Percentiles rank a stretch among this genome's conserved stretches.
Evolutionary conservation across 2,113 vertebrate genomes (phyloP).

Genomic region (Anarhynchus alexandrinus): DNA sequence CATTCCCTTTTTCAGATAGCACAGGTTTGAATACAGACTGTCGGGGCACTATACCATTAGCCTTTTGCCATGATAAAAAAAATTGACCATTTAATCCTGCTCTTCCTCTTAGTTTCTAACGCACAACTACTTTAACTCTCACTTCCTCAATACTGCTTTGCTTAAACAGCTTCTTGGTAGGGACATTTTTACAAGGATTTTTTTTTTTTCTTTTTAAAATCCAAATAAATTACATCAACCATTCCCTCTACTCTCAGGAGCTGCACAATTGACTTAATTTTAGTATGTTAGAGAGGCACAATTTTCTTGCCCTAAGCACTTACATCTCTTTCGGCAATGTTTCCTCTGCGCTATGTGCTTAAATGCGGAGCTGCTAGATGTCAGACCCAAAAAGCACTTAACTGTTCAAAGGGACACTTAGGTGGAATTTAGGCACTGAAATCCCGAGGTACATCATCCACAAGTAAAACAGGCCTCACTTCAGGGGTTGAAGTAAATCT

Average conservation of each 20-base stretch:
- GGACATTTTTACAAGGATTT: background rate
- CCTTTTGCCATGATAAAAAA: constrained; percentile 1
- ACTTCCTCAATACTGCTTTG: background rate
- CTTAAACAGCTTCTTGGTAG: background rate
- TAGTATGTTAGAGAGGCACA: background rate
- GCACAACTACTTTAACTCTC: background rate
- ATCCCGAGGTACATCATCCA: background rate
- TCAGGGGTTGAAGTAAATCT: background rate
- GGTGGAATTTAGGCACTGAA: background rate
- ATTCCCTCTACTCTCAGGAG: background rate
- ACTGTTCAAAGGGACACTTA: background rate
- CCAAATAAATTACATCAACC: constrained; percentile 20
- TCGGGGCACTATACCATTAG: background rate
- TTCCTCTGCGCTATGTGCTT: background rate
- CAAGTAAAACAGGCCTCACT: background rate
- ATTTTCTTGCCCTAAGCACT: background rate
- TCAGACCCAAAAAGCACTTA: background rate
- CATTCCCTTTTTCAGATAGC: background rate
- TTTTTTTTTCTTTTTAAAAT: background rate
- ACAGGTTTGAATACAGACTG: background rate
- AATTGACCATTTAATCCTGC: background rate
- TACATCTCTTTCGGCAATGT: background rate
- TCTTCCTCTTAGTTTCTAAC: background rate
- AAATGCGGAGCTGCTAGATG: background rate
- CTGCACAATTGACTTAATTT: background rate